Base-by-base conservation (phyloP, 2,113 vertebrate genomes). In the Sorex fumeus region DNA sequence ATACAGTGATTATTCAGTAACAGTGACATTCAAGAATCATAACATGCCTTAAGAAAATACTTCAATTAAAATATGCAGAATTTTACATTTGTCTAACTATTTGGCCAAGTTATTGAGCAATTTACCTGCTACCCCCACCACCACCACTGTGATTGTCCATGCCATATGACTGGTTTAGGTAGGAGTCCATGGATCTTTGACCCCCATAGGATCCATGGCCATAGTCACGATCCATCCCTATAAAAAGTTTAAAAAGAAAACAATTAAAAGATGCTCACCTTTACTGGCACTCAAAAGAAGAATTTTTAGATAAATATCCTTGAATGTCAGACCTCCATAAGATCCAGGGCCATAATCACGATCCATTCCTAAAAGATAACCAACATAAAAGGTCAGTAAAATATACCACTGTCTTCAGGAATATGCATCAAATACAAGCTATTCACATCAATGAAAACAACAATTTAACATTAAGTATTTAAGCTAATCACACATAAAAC, bases 151-250 rank as follows among this genome's bases (percentile, higher is more conserved):
- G 97, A 97, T 90, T 98, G 96, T 98, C 98, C 98, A 98, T 98
- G 96, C 98, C 98, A 98, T 97, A 98, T 95, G 98, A 98, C 91
- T 98, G 98, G 96, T 97, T 98, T 97, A 98, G 97, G 97, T 98
- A 98, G 97, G 97, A 98, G 93, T 98, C 98, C 98, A 98, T 98
- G 97, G 98, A 97, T 97, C 98, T 98, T 95, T 98, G 98, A 97
- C 98, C 98, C 97, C 98, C 98, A 98, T 98, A 98, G 95, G 98
- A 97, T 97, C 97, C 98, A 97, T 98, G 98, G 93, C 98, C 98
- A 97, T 98, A 98, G 96, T 98, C 98, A 97, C 98, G 98, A 94
- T 98, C 98, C 97, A 98, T 98, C 95, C 97, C 98, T 98, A 97
- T 77, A 97, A 96, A 96, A 87, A 95, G 94, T 95, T 96, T 96